These are phyloP conservation scores for Battus philenor DNA, from an alignment of 1,140 invertebrate species.

Conservation along the genomic window DNA sequence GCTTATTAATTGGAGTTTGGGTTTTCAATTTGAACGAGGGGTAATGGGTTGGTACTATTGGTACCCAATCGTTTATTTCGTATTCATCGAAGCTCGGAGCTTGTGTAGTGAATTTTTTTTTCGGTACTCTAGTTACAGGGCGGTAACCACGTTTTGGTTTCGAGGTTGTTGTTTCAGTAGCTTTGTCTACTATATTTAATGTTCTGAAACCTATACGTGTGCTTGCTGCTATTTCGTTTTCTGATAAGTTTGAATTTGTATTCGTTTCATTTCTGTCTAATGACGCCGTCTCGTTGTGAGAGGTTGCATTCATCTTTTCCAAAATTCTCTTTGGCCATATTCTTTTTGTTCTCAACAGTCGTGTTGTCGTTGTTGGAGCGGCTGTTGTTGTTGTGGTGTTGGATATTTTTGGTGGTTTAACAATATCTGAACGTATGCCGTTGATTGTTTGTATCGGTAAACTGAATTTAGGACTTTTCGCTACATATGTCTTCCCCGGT, in stretches of 20 bases:
- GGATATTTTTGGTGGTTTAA: slow-evolving; percentile 40
- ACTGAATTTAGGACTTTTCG: slow-evolving; percentile 51
- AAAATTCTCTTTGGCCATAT: slow-evolving; percentile 64
- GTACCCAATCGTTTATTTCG: slow-evolving; percentile 54
- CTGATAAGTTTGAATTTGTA: slow-evolving; percentile 30
- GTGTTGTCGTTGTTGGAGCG: slow-evolving; percentile 41
- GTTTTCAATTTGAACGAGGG: slow-evolving; percentile 26
- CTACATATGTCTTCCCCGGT: slow-evolving; percentile 31
- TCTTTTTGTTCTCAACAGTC: slow-evolving; percentile 56
- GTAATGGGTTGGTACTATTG: slow-evolving; percentile 52
- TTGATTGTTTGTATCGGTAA: slow-evolving; percentile 60
- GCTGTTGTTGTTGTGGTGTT: slow-evolving; percentile 35
- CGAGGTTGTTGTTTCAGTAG: slow-evolving; percentile 19
- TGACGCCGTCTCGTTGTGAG: slow-evolving; percentile 26
- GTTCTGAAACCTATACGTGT: slow-evolving; percentile 23
- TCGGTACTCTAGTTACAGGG: slow-evolving; percentile 39
- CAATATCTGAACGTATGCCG: slow-evolving; percentile 49
- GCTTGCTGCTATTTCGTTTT: slow-evolving; percentile 27
- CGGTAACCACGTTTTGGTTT: slow-evolving; percentile 35
- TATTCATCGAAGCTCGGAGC: slow-evolving; percentile 27
- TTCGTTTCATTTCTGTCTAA: slow-evolving; percentile 21
- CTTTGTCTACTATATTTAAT: slow-evolving; percentile 24
- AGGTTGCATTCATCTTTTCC: slow-evolving; percentile 44
- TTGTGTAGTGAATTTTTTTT: slow-evolving; percentile 35
- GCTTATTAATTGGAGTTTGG: slow-evolving; percentile 37